Evolutionary conservation across 37 sponge, comb jelly and placozoan genomes (phyloP).

Genomic region (Oscarella lobularis): DNA sequence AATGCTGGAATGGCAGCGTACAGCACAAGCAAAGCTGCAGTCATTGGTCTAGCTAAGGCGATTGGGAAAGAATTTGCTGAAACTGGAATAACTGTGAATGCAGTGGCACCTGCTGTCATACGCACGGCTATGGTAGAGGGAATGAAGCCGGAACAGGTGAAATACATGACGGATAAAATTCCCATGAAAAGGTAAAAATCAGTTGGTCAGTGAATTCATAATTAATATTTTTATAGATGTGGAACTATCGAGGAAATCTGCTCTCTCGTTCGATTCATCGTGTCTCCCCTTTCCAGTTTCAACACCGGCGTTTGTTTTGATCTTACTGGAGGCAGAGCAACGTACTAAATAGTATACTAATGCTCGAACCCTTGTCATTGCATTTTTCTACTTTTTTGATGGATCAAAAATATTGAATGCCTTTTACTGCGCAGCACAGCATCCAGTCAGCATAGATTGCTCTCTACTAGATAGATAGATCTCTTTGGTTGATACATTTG

Average conservation of each 20-base stretch:
- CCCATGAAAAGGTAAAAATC: conserved; percentile 47
- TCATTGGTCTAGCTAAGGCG: conserved; percentile 54
- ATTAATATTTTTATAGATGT: conserved; percentile 22
- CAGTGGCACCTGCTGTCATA: conserved; percentile 57
- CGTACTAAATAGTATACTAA: no score
- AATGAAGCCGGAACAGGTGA: conserved; percentile 38
- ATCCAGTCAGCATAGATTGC: no score
- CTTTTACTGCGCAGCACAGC: no score
- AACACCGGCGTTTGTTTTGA: conserved; percentile 61
- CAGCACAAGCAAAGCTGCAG: conserved; percentile 59
- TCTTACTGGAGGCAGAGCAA: conserved; percentile 57
- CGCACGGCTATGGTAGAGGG: conserved; percentile 46
- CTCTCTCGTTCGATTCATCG: conserved; percentile 44
- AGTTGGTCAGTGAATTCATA: not conserved
- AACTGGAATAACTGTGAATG: conserved; percentile 48
- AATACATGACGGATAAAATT: conserved; percentile 58
- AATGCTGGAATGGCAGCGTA: conserved; percentile 60
- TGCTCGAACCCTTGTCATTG: no score
- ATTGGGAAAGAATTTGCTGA: conserved; percentile 62
- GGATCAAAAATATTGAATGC: no score
- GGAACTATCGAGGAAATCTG: conserved; percentile 45
- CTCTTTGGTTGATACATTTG: no score
- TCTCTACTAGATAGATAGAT: no score
- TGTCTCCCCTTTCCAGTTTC: conserved; percentile 51
- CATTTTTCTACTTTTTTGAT: no score